Evolutionary conservation across 2,797 vertebrate genomes (phyloP), one percentile per base, ranked within the genome.

Genomic region (Pseudomugil gertrudae): DNA sequence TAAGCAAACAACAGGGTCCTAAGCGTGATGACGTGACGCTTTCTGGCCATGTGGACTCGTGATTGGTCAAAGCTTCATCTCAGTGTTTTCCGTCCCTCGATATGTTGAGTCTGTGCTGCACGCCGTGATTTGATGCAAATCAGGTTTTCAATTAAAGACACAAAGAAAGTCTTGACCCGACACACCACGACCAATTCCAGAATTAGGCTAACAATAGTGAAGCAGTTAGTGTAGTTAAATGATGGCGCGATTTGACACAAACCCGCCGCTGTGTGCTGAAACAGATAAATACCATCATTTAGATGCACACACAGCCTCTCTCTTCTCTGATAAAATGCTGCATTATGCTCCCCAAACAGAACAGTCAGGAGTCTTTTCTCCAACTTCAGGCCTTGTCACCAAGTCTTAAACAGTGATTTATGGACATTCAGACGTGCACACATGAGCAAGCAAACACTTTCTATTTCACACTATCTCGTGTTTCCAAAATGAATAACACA

Each of bases 291-390:
- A 56, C 74, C 50, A 81, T 62, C 62, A 11, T 76, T 80, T 26
- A 62, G 63, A 66, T 6, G n/a, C 70, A 74, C 69, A 81, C 57
- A 70, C 81, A 61, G 72, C 57, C 54, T 23, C 77, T 56, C 62
- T 79, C 73, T 83, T 63, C 52, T 47, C 45, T 26, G n/a, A 64
- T 56, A 59, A 79, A 80, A 70, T 35, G 80, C 70, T 50, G 71
- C 76, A 83, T 84, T 86, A 66, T 83, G 64, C 56, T 36, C 47
- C 57, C 4, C 35, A 76, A 76, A 85, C 54, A 5, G 56, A 75
- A 63, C 71, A 78, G 73, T 55, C 9, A 0, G 72, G 47, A 61
- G 52, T 64, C 38, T 66, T 63, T 70, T 70, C 62, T 72, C 40
- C 32, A 38, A 65, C 48, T 64, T 45, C 67, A n/a, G 23, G 80